These are phyloP conservation scores for Hyperopisus bebe DNA, from an alignment of 2,113 vertebrate genomes.

Conservation along the genomic window DNA sequence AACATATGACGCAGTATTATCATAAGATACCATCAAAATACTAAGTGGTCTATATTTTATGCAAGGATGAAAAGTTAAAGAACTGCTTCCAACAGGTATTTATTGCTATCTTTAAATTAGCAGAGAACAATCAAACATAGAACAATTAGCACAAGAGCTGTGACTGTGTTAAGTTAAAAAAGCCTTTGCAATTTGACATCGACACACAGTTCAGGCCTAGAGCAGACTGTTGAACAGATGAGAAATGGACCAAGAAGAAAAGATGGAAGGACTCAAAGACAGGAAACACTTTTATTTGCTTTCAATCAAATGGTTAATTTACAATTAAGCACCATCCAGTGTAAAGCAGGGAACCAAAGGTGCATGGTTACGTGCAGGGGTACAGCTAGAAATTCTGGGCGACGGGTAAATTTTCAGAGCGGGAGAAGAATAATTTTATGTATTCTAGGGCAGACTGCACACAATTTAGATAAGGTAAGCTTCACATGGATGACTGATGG, in stretches of 20 bases:
- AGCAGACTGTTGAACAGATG: slow-evolving; percentile 24
- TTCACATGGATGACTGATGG: background rate
- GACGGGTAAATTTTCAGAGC: background rate
- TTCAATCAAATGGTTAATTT: slow-evolving; percentile 20
- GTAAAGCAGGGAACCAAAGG: background rate
- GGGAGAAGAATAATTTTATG: background rate
- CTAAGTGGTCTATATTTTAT: background rate
- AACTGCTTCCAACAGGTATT: background rate
- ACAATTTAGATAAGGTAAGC: background rate
- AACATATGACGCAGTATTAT: background rate
- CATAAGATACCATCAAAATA: background rate
- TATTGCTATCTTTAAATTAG: background rate
- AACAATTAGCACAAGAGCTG: background rate
- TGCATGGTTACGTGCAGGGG: background rate
- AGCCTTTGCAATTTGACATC: background rate
- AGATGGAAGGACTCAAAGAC: background rate
- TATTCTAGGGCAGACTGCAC: background rate
- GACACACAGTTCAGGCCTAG: background rate
- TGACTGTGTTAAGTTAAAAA: background rate
- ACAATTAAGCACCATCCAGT: slow-evolving; percentile 14
- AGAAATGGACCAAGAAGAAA: slow-evolving; percentile 31
- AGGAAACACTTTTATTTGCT: background rate
- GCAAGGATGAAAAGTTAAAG: background rate
- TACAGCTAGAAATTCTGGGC: background rate
- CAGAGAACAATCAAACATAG: background rate